Percentiles rank a stretch among this genome's conserved stretches.
Evolutionary conservation across 1,140 invertebrate genomes (phyloP).

Genomic region (Pteromalus puparum): DNA sequence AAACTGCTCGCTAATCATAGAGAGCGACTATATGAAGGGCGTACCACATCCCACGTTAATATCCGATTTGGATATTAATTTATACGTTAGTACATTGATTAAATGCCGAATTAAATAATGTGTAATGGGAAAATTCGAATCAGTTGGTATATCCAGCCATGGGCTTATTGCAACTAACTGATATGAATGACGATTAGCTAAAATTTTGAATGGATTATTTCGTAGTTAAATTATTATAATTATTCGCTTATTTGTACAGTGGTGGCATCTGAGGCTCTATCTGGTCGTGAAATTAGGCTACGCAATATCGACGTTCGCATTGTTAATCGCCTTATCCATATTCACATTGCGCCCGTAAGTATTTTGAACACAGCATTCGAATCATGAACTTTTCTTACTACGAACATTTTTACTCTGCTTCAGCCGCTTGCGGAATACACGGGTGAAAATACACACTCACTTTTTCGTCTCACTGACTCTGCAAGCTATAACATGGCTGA

Average conservation of each 20-base stretch:
- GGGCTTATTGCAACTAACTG: background rate
- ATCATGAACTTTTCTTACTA: no score
- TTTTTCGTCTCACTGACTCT: background rate
- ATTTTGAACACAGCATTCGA: background rate
- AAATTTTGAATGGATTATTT: background rate
- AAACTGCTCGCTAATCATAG: background rate
- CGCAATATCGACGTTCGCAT: background rate
- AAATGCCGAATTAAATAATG: background rate
- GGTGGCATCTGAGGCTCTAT: background rate
- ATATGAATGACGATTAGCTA: background rate
- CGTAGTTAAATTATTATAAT: background rate
- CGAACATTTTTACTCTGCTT: background rate
- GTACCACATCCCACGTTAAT: background rate
- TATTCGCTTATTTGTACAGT: background rate
- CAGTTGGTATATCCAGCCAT: no score
- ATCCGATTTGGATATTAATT: background rate
- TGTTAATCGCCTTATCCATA: slow-evolving; percentile 1
- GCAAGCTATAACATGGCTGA: background rate
- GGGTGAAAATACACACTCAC: slow-evolving; percentile 25
- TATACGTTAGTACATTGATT: slow-evolving; percentile 11
- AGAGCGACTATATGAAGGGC: background rate
- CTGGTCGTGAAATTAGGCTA: background rate
- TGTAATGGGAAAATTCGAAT: no score
- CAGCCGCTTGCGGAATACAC: background rate
- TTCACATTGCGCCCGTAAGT: slow-evolving; percentile 22